These are phyloP conservation scores for Orthonychiurus folsomi DNA, from an alignment of 2,888 invertebrate genomes.

Conservation along the genomic window DNA sequence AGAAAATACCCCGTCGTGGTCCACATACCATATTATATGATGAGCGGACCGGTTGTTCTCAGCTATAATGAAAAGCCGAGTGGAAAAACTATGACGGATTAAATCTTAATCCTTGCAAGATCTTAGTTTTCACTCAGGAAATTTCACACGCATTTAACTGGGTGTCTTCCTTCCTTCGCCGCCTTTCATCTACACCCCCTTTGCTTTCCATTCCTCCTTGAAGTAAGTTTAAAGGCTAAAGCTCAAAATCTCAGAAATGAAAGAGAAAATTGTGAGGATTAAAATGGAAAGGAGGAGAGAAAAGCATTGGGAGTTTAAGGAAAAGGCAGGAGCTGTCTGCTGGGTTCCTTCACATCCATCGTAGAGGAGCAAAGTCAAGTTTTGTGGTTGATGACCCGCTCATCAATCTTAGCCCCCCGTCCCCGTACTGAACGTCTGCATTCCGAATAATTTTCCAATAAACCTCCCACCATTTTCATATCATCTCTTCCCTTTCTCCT, in stretches of 20 bases:
- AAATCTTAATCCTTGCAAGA: background rate
- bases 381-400: conserved; percentile 1
- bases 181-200: too few species aligned
- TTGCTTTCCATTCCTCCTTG: background rate
- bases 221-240: background rate
- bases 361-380: background rate
- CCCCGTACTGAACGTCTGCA: background rate
- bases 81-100: background rate
- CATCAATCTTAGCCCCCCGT: conserved; percentile 1
- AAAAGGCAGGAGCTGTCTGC: too few species aligned
- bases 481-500: background rate
- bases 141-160: background rate
- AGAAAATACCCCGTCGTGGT: too few species aligned
- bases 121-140: conserved; percentile 1
- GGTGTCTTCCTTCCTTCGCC: background rate
- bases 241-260: background rate
- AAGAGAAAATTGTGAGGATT: background rate
- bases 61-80: background rate
- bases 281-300: background rate
- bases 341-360: too few species aligned
- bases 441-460: conserved; percentile 34
- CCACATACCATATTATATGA: too few species aligned
- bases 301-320: background rate
- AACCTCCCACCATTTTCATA: conserved; percentile 10
- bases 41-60: too few species aligned